phyloP scores from a whole-genome alignment of 1,140 invertebrate species.

The Ceratina australensis region DNA sequence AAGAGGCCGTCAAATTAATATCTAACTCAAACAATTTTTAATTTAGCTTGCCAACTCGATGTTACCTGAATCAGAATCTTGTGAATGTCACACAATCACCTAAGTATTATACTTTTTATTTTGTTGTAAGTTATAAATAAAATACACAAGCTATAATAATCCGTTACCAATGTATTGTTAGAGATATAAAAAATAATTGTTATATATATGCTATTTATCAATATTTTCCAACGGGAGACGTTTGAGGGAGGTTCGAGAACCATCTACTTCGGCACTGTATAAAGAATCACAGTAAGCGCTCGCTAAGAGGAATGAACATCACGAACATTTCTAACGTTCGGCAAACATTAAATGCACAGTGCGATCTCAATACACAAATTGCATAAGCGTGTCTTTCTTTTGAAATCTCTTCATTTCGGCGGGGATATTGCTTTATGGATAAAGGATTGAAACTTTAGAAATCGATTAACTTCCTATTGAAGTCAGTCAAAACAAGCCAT shows the following conservation, averaged over 20 bases:
- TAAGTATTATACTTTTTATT: too few relatives aligned
- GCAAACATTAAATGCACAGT: conserved; percentile 5
- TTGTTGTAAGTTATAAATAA: too few relatives aligned
- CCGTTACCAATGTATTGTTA: neutral
- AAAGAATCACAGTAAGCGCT: conserved; percentile 14
- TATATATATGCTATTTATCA: neutral
- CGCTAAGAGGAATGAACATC: neutral
- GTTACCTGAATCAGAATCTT: neutral
- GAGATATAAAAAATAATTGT: neutral
- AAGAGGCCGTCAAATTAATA: neutral
- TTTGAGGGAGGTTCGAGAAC: neutral
- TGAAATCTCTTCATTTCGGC: neutral
- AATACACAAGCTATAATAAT: too few relatives aligned
- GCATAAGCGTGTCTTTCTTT: neutral
- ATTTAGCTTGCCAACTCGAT: neutral
- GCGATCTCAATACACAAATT: neutral
- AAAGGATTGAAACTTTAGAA: conserved; percentile 7
- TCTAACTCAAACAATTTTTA: neutral
- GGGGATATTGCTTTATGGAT: neutral
- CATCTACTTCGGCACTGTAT: conserved; percentile 21
- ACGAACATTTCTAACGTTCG: conserved; percentile 36
- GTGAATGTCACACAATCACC: too few relatives aligned
- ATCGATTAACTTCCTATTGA: conserved; percentile 30
- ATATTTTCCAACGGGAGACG: neutral
- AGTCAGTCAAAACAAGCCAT: conserved; percentile 45